Conservation (phyloP, 2,113 vertebrate species). For the Corydoras maculifer region DNA sequence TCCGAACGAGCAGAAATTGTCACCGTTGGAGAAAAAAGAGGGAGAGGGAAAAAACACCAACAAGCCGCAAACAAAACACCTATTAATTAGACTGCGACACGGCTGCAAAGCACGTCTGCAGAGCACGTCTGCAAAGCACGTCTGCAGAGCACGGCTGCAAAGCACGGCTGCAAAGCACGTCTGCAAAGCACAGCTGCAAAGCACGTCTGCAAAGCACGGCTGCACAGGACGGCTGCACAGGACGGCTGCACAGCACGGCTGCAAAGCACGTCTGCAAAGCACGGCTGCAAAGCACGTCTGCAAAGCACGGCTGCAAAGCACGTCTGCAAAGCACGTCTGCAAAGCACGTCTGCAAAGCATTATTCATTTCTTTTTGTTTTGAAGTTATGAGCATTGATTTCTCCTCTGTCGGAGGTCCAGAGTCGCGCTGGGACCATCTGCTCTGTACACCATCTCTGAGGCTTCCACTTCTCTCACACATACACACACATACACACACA, state of each 20-base stretch:
- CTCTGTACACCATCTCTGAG: constrained; percentile 49
- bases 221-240: no score
- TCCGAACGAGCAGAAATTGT: constrained; percentile 52
- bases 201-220: constrained; percentile 64
- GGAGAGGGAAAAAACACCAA: constrained; percentile 47
- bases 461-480: constrained; percentile 50
- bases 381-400: constrained; percentile 76
- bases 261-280: no score
- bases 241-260: no score
- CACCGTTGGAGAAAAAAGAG: constrained; percentile 48
- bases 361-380: constrained; percentile 72
- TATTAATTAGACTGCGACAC: constrained; percentile 66
- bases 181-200: constrained; percentile 64
- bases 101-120: constrained; percentile 49
- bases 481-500: constrained; percentile 48
- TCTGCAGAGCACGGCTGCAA: constrained; percentile 64
- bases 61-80: constrained; percentile 61
- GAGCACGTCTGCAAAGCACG: constrained; percentile 64
- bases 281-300: no score
- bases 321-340: no score
- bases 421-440: constrained; percentile 71
- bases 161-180: no score
- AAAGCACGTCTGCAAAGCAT: constrained; percentile 59
- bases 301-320: not conserved
- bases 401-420: constrained; percentile 67